Conservation (phyloP, 2,797 vertebrate genomes). For the Periparus ater region DNA sequence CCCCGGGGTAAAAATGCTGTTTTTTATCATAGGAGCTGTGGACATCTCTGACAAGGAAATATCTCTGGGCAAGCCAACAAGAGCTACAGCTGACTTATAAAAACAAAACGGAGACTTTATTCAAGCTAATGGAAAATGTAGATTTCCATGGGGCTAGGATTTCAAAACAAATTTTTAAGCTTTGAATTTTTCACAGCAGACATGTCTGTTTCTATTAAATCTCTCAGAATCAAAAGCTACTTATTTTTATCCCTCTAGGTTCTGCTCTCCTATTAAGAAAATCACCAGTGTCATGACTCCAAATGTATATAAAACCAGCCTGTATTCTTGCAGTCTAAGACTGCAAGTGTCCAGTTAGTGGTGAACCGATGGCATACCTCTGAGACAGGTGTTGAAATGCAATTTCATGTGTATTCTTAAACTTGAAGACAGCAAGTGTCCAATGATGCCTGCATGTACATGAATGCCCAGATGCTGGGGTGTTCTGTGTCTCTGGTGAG, state of each 20-base stretch:
- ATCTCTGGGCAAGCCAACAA: not conserved
- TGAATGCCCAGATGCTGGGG: not conserved
- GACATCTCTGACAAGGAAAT: not conserved
- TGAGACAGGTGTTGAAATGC: not conserved
- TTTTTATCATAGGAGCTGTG: not conserved
- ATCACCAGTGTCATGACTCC: not conserved
- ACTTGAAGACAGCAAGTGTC: not conserved
- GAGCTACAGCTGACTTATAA: not conserved
- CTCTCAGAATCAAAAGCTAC: not conserved
- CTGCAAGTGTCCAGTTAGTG: not conserved
- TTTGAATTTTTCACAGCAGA: conserved; percentile 10
- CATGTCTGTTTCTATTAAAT: conserved; percentile 14
- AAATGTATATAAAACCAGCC: not conserved
- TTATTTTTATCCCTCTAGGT: conserved; percentile 6
- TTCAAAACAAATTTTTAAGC: conserved; percentile 18
- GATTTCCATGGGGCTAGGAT: not conserved
- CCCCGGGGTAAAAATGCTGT: not conserved
- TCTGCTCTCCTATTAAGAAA: not conserved
- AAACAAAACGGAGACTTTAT: not conserved
- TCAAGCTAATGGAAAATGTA: not conserved
- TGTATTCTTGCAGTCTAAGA: not conserved
- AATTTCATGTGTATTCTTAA: not conserved
- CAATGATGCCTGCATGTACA: not conserved
- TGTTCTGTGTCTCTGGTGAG: not conserved
- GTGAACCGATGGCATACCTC: not conserved